Base-by-base conservation (phyloP, 2,113 vertebrate species). In the Oryzias javanicus region DNA sequence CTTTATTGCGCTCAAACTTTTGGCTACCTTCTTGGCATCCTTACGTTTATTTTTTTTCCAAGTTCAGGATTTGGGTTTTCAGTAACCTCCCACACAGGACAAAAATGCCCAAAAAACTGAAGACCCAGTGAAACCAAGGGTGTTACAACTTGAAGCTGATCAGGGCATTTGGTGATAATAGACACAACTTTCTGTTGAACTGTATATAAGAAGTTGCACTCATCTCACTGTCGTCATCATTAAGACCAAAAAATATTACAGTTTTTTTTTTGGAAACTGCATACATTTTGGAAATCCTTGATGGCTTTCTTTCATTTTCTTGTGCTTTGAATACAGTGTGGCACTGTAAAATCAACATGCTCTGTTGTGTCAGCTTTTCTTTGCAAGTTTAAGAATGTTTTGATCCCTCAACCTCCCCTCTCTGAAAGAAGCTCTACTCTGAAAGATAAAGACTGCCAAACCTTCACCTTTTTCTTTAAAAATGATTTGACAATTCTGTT, bases 361-460 rank as follows among this genome's bases (percentile, higher is more conserved):
- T 64, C 50, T 49, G 60, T 81, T 74, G 72, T 64, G 55, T 66
- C 76, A 25, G 70, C 75, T 72, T 57, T 63, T 76, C 63, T 70
- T 77, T 78, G 76, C 64, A 76, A 80, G 71, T 80, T 83, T 80
- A 74, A 82, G 83, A 70, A 79, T 81, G 75, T 69, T 79, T 78
- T 83, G 71, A 73, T 71, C 74, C 66, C 10, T 18, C 70, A 74
- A 72, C 78, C 83, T 70, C 81, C 75, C 62, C 82, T 80, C 76
- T 71, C 78, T 84, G 65, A 80, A 82, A 84, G 68, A 74, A 63
- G 73, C 72, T 85, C 70, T 82, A 82, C 87, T 89, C 81, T 78
- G 82, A 83, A 79, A 89, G 86, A 89, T 89, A 80, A 89, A 86
- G 76, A 83, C 80, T 64, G 82, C 84, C 84, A 85, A 81, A 88